Conservation (phyloP, 92 coral and sea anemone species). For the Porites lobata region DNA sequence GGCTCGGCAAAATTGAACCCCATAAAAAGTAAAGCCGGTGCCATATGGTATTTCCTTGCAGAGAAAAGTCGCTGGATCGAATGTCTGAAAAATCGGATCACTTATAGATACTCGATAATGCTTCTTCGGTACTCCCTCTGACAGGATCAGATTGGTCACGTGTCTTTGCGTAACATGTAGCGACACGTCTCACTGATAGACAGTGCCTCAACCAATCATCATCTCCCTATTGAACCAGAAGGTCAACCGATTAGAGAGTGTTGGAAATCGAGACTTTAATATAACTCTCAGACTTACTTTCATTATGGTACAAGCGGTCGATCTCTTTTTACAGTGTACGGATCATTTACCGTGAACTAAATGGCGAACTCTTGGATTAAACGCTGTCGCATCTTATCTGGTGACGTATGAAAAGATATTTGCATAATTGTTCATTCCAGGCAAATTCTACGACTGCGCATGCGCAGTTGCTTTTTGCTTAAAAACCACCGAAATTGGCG, state of each 20-base stretch:
- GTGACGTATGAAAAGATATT: neutral
- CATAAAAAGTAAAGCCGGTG: too few relatives aligned
- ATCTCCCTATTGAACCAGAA: constrained; percentile 87
- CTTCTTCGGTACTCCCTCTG: neutral
- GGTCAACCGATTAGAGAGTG: neutral
- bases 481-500: too few relatives aligned
- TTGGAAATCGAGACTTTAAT: neutral
- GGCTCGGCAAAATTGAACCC: too few relatives aligned
- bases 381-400: neutral
- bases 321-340: neutral
- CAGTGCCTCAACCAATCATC: constrained; percentile 84
- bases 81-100: too few relatives aligned
- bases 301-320: constrained; percentile 49
- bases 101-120: too few relatives aligned
- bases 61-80: too few relatives aligned
- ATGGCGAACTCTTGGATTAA: neutral
- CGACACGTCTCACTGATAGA: constrained; percentile 83
- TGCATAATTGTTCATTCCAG: neutral
- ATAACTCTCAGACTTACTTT: neutral
- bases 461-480: constrained; percentile 1
- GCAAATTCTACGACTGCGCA: constrained; percentile 24
- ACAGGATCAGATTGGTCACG: constrained; percentile 87
- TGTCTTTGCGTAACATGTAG: constrained; percentile 81
- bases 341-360: neutral
- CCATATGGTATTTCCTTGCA: too few relatives aligned